Evolutionary conservation across 2,888 invertebrate genomes (phyloP).

Genomic region (Pammene fasciana): DNA sequence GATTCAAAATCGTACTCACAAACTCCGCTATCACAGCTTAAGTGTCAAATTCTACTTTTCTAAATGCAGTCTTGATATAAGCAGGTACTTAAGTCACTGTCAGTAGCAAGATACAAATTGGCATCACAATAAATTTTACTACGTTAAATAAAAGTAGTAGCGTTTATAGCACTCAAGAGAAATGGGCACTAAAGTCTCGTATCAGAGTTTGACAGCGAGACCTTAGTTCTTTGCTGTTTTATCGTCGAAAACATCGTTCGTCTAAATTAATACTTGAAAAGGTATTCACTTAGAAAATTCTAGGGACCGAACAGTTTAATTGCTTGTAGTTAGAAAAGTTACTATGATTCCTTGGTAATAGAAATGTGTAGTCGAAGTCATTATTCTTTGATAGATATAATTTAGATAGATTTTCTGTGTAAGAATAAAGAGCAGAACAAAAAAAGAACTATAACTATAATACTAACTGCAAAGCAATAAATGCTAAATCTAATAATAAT

Average conservation of each 20-base stretch:
- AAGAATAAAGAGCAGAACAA: too few species aligned
- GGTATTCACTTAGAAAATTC: neutral
- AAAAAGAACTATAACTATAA: too few species aligned
- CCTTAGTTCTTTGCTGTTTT: slow-evolving; percentile 36
- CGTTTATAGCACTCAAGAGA: slow-evolving; percentile 30
- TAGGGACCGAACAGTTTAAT: neutral
- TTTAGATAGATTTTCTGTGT: too few species aligned
- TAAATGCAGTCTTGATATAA: neutral
- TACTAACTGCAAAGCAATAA: too few species aligned
- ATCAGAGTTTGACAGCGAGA: slow-evolving; percentile 34
- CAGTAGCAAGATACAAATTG: slow-evolving; percentile 25
- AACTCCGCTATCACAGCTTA: too few species aligned
- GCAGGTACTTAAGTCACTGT: too few species aligned
- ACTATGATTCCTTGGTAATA: neutral
- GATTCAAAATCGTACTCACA: too few species aligned
- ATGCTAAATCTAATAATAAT: too few species aligned
- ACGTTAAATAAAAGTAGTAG: slow-evolving; percentile 32
- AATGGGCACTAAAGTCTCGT: slow-evolving; percentile 34
- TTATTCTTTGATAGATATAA: too few species aligned
- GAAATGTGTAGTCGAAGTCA: too few species aligned
- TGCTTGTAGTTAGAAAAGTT: neutral
- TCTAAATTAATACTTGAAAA: slow-evolving; percentile 27
- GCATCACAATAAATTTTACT: slow-evolving; percentile 31
- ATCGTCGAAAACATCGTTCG: slow-evolving; percentile 23
- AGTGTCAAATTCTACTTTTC: too few species aligned